Conservation (phyloP, 1,140 invertebrate genomes). For the Eulimnadia texana region DNA sequence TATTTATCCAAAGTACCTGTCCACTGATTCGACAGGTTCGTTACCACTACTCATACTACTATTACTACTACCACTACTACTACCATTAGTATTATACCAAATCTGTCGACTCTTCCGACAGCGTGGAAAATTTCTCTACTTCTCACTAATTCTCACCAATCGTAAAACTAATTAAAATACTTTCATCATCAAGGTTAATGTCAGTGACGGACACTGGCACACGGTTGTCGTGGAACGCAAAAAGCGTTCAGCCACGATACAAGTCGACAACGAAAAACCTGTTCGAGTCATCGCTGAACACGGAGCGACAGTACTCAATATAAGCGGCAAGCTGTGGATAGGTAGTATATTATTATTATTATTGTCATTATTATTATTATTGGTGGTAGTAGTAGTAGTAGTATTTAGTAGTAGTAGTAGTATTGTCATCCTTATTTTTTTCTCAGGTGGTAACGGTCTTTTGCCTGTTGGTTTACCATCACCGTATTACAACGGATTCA, state of each 20-base stretch:
- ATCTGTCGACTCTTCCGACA: not conserved
- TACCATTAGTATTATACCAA: not conserved
- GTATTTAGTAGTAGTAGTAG: not conserved
- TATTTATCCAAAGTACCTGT: no score
- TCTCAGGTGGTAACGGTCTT: conserved; percentile 34
- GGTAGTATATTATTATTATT: conserved; percentile 31
- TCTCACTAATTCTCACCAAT: not conserved
- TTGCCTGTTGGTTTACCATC: conserved; percentile 40
- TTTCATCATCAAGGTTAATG: conserved; percentile 32
- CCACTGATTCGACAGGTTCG: no score
- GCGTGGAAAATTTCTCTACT: not conserved
- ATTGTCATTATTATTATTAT: not conserved
- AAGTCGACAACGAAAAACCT: conserved; percentile 47
- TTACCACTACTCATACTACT: no score
- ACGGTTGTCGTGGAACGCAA: conserved; percentile 45
- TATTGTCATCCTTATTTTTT: conserved; percentile 18
- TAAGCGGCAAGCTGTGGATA: conserved; percentile 59
- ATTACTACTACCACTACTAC: not conserved
- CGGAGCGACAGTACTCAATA: conserved; percentile 50
- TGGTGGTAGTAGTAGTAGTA: conserved; percentile 35
- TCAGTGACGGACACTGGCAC: conserved; percentile 61
- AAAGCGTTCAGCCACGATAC: conserved; percentile 47
- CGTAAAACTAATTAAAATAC: not conserved
- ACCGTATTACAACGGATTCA: conserved; percentile 42
- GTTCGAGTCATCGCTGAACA: conserved; percentile 43